Evolutionary conservation across 2,113 vertebrate genomes (phyloP).

Genomic region (Pachyramphus minor): DNA sequence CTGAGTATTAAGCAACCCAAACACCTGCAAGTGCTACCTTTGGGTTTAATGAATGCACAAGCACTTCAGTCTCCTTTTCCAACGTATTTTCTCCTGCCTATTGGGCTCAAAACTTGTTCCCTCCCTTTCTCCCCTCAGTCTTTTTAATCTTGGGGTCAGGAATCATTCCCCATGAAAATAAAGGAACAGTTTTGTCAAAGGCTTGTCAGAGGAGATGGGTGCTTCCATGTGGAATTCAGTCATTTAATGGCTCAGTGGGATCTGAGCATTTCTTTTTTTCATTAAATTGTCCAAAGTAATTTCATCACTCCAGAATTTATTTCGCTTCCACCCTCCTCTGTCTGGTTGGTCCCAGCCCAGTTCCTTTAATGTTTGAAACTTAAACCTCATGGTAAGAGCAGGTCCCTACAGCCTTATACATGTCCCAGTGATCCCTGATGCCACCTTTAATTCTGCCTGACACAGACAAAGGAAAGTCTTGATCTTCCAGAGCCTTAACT

Average conservation of each 20-base stretch:
- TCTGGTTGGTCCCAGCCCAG: background rate
- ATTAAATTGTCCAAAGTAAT: constrained; percentile 61
- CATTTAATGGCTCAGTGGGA: constrained; percentile 41
- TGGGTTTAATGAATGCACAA: background rate
- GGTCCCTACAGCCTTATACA: background rate
- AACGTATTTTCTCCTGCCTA: rapidly evolving
- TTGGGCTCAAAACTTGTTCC: background rate
- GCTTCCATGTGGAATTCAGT: constrained; percentile 60
- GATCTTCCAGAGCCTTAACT: background rate
- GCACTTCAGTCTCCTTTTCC: background rate
- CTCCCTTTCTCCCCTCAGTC: background rate
- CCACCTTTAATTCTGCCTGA: background rate
- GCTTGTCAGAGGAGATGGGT: constrained; percentile 3
- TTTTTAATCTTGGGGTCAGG: background rate
- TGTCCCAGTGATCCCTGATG: background rate
- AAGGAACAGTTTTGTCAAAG: constrained; percentile 28
- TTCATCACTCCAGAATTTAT: constrained; percentile 29
- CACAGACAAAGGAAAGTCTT: background rate
- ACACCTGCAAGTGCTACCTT: background rate
- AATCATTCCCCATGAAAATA: background rate
- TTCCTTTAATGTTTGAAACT: background rate
- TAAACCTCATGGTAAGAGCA: background rate
- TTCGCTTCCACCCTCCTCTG: background rate
- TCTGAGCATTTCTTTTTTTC: constrained; percentile 11
- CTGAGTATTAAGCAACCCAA: background rate